Evolutionary conservation across 2,113 vertebrate genomes (phyloP).

Genomic region (Arenaria interpres): DNA sequence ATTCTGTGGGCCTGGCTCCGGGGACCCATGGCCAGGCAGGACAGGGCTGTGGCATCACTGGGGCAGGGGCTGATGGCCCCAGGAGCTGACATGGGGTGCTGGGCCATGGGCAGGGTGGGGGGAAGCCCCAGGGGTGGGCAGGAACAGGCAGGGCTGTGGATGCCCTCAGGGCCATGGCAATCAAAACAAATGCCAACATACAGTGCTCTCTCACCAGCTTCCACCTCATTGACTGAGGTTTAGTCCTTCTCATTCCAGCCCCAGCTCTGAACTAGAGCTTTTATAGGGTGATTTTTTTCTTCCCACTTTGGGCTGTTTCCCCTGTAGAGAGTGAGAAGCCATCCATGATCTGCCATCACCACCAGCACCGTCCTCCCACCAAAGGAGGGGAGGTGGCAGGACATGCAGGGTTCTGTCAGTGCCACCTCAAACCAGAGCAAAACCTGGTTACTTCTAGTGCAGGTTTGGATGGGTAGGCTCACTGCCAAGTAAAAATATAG

Average conservation of each 20-base stretch:
- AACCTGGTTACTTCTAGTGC: not conserved
- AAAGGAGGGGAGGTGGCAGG: not conserved
- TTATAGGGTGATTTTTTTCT: not conserved
- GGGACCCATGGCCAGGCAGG: fast-evolving
- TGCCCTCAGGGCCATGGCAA: not conserved
- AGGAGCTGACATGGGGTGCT: not conserved
- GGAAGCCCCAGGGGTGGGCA: fast-evolving
- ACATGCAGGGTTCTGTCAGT: not conserved
- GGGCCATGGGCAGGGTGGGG: fast-evolving
- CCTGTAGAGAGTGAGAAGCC: not conserved
- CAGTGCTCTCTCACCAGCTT: not conserved
- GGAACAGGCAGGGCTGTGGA: not conserved
- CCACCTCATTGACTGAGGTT: not conserved
- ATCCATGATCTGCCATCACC: not conserved
- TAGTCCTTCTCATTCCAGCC: not conserved
- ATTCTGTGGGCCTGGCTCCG: not conserved
- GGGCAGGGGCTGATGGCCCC: too few relatives aligned
- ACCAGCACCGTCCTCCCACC: not conserved
- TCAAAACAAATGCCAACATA: not conserved
- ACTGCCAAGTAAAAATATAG: not conserved
- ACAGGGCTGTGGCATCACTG: fast-evolving
- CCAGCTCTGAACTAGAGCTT: not conserved
- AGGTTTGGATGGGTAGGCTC: not conserved
- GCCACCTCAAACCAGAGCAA: not conserved
- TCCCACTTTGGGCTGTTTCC: not conserved